phyloP scores from a whole-genome alignment of 1,140 invertebrate species.

The Aphis craccivora region DNA sequence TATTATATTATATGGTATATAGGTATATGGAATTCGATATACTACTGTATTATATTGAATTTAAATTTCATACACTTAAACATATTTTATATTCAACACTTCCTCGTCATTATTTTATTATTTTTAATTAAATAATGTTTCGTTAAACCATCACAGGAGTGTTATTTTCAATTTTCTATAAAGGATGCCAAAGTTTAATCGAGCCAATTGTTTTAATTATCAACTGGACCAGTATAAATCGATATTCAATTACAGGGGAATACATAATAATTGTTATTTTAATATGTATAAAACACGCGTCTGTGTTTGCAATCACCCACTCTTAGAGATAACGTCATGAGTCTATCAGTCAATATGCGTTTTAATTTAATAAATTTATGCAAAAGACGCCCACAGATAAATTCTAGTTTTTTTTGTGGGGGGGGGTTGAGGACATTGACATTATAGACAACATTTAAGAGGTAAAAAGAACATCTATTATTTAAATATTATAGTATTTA shows the following conservation, averaged over 20 bases:
- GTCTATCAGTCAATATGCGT: neutral
- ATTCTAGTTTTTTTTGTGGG: neutral
- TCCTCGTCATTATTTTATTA: neutral
- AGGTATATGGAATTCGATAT: neutral
- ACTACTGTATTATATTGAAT: neutral
- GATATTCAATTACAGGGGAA: neutral
- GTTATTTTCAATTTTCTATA: slow-evolving; percentile 1
- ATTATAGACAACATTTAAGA: neutral
- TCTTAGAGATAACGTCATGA: neutral
- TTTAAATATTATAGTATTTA: neutral
- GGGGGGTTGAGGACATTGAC: too few species aligned
- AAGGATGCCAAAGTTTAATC: neutral
- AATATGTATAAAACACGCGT: neutral
- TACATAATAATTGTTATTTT: neutral
- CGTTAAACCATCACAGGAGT: neutral
- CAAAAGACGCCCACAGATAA: neutral
- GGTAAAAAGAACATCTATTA: neutral
- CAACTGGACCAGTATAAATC: neutral
- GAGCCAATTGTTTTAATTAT: neutral
- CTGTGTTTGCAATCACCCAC: neutral
- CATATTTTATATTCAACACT: neutral
- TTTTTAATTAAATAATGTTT: neutral
- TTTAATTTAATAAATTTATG: neutral
- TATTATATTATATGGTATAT: too few species aligned
- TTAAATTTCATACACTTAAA: neutral